Evolutionary conservation across 30 jellyfish, hydroid and myxozoan species (phyloP).

Genomic region (Morbakka virulenta): DNA sequence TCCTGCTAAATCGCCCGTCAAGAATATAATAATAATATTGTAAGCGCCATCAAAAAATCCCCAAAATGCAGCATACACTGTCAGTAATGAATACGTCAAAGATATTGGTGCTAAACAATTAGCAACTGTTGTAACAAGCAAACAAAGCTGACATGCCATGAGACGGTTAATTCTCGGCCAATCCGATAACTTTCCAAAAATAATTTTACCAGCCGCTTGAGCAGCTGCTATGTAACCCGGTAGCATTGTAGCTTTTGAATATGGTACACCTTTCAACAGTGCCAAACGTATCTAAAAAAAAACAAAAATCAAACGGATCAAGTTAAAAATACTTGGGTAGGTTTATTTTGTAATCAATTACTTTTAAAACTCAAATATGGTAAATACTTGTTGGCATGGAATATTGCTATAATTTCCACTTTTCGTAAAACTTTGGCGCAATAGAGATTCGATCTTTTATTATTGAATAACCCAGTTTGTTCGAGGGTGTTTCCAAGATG

Average conservation of each 20-base stretch:
- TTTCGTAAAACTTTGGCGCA: too few species aligned
- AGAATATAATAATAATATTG: neutral
- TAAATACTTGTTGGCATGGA: too few species aligned
- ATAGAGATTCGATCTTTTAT: too few species aligned
- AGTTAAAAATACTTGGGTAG: too few species aligned
- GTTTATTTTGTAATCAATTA: too few species aligned
- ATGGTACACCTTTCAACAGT: neutral
- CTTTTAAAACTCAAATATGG: too few species aligned
- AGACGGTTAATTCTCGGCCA: neutral
- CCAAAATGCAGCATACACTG: neutral
- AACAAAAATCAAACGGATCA: too few species aligned
- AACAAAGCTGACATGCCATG: neutral
- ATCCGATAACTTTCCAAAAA: slow-evolving; percentile 7
- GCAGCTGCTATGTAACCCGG: slow-evolving; percentile 11
- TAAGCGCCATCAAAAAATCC: slow-evolving; percentile 15
- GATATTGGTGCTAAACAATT: slow-evolving; percentile 5
- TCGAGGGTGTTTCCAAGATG: too few species aligned
- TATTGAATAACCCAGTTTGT: too few species aligned
- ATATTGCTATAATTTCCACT: too few species aligned
- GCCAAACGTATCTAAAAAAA: neutral
- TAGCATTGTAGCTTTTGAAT: neutral
- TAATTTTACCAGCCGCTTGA: neutral
- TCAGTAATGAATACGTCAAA: neutral
- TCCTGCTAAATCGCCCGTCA: slow-evolving; percentile 11
- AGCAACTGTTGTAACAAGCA: slow-evolving; percentile 1